These are phyloP conservation scores for Aldrovandia affinis DNA, from an alignment of 2,797 vertebrate genomes.

Conservation along the genomic window DNA sequence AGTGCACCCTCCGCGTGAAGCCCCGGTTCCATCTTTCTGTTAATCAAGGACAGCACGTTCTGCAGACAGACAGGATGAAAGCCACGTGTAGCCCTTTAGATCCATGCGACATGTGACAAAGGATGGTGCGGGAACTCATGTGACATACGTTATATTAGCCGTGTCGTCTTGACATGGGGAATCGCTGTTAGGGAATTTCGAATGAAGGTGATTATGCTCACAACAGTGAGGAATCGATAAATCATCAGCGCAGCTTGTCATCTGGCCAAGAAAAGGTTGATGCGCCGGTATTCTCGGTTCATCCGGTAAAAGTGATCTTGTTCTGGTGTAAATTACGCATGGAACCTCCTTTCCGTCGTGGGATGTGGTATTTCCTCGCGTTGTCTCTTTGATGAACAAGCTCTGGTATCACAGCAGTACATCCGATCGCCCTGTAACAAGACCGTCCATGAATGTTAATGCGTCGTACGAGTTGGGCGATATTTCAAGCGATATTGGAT, in stretches of 20 bases:
- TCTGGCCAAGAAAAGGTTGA: background rate
- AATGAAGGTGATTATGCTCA: background rate
- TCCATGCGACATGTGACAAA: slow-evolving; percentile 66
- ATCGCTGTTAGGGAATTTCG: slow-evolving; percentile 10
- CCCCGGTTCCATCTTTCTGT: background rate
- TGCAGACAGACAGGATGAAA: slow-evolving; percentile 54
- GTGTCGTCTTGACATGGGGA: background rate
- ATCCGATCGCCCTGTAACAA: background rate
- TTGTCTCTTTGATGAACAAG: background rate
- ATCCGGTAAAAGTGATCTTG: background rate
- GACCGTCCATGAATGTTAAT: background rate
- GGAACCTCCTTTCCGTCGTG: background rate
- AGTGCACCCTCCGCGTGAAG: background rate
- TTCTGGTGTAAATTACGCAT: background rate
- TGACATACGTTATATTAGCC: slow-evolving; percentile 15
- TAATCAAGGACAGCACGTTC: slow-evolving; percentile 65
- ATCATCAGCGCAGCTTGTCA: background rate
- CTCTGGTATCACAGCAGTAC: background rate
- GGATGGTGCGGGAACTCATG: slow-evolving; percentile 37
- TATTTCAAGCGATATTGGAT: background rate
- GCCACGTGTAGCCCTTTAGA: slow-evolving; percentile 65
- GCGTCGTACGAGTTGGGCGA: background rate
- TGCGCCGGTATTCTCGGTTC: background rate
- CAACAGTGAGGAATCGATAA: background rate
- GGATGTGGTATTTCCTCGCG: background rate